A percentile compares a stretch with the other conserved stretches of the same genome.
phyloP scores from a whole-genome alignment of 2,888 invertebrate genomes.

The Eristalis tenax region DNA sequence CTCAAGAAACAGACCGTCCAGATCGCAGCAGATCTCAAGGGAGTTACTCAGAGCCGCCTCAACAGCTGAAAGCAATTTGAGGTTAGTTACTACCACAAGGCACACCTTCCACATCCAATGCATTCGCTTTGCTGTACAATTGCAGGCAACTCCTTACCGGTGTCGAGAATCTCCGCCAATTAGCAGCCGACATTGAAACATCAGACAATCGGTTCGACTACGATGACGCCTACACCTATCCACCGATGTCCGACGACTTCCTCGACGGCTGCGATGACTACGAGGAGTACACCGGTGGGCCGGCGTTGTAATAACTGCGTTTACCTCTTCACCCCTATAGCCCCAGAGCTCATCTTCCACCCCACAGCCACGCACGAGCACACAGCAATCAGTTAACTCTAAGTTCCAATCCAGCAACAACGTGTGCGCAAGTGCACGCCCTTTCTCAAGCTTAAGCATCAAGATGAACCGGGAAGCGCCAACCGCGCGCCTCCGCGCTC shows the following conservation, averaged over 20 bases:
- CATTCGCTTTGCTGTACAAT: conserved; percentile 11
- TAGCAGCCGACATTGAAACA: conserved; percentile 85
- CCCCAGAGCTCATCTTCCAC: background rate
- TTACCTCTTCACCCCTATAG: conserved; percentile 12
- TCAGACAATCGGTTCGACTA: conserved; percentile 79
- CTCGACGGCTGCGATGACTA: conserved; percentile 76
- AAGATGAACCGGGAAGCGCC: background rate
- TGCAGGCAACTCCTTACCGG: conserved; percentile 86
- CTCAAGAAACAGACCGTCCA: conserved; percentile 80
- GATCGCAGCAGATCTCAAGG: conserved; percentile 82
- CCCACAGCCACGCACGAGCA: conserved; percentile 25
- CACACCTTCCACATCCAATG: background rate
- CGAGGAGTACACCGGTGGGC: conserved; percentile 76
- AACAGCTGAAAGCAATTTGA: conserved; percentile 85
- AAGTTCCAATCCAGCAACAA: background rate
- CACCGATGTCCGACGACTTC: conserved; percentile 71
- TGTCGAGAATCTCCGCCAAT: conserved; percentile 85
- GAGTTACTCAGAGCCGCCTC: conserved; percentile 85
- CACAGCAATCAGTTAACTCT: background rate
- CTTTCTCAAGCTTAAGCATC: conserved; percentile 8
- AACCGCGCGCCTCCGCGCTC: background rate
- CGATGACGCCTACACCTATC: conserved; percentile 72
- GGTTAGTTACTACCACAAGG: conserved; percentile 79
- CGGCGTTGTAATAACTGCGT: conserved; percentile 75
- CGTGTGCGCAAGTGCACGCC: background rate